phyloP scores from a whole-genome alignment of 2,888 invertebrate species.

The Temnothorax unifasciatus region DNA sequence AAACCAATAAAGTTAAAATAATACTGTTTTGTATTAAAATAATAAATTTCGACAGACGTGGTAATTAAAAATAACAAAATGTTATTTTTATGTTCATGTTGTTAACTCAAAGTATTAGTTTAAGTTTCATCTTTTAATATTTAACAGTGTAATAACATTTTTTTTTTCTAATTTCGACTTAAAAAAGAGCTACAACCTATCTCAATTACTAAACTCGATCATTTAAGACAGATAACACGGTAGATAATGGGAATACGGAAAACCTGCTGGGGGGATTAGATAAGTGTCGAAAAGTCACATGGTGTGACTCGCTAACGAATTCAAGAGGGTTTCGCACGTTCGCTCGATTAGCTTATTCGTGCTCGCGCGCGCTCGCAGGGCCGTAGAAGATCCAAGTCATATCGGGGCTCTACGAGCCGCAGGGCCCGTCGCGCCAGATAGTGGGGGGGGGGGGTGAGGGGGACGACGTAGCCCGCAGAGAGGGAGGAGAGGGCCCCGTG shows the following conservation, averaged over 20 bases:
- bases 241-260: neutral
- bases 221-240: neutral
- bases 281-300: constrained; percentile 13
- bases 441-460: constrained; percentile 11
- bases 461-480: constrained; percentile 37
- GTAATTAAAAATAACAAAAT: too few species aligned
- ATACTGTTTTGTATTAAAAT: too few species aligned
- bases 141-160: too few species aligned
- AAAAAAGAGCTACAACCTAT: too few species aligned
- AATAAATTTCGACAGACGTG: too few species aligned
- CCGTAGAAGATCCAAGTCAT: constrained; percentile 57
- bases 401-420: neutral
- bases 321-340: constrained; percentile 83
- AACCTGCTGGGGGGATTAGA: neutral
- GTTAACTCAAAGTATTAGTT: too few species aligned
- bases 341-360: constrained; percentile 81
- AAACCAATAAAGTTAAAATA: too few species aligned
- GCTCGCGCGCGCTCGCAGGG: constrained; percentile 56
- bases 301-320: constrained; percentile 75
- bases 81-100: too few species aligned
- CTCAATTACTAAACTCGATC: neutral
- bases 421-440: neutral
- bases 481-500: constrained; percentile 61
- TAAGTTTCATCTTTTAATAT: too few species aligned
- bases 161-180: too few species aligned